A percentile compares a stretch with the other conserved stretches of the same genome.
Conservation (phyloP, 2,888 invertebrate species). For the Danaus chrysippus region DNA sequence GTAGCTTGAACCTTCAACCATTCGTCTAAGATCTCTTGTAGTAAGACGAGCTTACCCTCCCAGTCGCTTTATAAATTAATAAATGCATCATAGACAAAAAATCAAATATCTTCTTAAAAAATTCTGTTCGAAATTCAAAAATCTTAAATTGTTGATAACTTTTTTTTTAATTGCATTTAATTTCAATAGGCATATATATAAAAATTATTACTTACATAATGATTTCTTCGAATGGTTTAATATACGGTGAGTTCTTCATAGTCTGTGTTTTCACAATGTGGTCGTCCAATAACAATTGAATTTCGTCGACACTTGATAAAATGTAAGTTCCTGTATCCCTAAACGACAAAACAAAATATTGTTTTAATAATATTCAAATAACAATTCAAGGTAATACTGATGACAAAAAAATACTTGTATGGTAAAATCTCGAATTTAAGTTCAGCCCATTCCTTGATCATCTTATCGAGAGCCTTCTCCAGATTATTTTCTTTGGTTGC, state of each 20-base stretch:
- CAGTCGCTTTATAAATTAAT: conserved; percentile 82
- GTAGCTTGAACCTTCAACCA: conserved; percentile 97
- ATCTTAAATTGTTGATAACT: too few species aligned
- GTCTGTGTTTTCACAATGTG: conserved; percentile 98
- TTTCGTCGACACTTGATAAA: conserved; percentile 94
- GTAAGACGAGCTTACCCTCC: conserved; percentile 90
- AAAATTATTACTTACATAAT: conserved; percentile 80
- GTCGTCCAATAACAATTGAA: conserved; percentile 95
- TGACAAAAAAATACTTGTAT: conserved; percentile 78
- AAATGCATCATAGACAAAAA: neutral
- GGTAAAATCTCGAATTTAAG: conserved; percentile 85
- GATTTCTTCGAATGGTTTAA: conserved; percentile 94
- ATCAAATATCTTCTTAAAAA: too few species aligned
- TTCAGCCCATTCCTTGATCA: conserved; percentile 95
- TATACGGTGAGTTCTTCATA: conserved; percentile 98
- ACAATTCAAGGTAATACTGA: neutral
- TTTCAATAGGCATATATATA: too few species aligned
- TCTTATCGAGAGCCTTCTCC: conserved; percentile 92
- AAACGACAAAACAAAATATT: conserved; percentile 33
- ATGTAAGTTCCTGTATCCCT: conserved; percentile 95
- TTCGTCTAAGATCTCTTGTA: conserved; percentile 96
- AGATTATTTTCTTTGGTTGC: conserved; percentile 97
- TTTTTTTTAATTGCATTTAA: too few species aligned
- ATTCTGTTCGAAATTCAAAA: too few species aligned
- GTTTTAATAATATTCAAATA: neutral